Conservation (phyloP, 2,888 invertebrate species). For the Syrphus vitripennis region DNA sequence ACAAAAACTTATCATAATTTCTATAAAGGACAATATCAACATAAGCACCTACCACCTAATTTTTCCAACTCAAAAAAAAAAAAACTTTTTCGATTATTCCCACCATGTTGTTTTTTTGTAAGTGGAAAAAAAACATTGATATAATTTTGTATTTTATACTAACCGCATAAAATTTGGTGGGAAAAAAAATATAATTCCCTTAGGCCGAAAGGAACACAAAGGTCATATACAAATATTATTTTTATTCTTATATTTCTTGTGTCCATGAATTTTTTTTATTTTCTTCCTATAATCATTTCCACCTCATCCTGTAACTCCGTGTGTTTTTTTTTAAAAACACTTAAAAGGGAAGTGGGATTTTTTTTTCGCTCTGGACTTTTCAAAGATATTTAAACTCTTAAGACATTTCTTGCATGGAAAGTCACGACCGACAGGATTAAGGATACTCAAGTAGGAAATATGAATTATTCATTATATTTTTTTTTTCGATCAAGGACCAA, state of each 20-base stretch:
- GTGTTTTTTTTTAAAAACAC: conserved; percentile 2
- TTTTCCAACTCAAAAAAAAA: neutral
- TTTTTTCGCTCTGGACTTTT: conserved; percentile 24
- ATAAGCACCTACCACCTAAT: neutral
- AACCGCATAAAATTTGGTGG: conserved; percentile 1
- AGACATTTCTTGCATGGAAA: conserved; percentile 42
- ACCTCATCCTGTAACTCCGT: neutral
- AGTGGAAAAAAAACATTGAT: neutral
- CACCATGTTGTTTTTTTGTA: neutral
- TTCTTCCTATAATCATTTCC: neutral
- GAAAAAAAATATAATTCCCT: neutral
- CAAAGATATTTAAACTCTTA: conserved; percentile 39
- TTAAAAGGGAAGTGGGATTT: neutral
- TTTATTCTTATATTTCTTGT: conserved; percentile 1
- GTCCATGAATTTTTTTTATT: neutral
- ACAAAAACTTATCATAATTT: neutral
- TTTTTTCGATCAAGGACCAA: conserved; percentile 6
- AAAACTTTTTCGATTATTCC: conserved; percentile 24
- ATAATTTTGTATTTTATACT: conserved; percentile 9
- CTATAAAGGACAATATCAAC: neutral
- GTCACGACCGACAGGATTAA: conserved; percentile 12
- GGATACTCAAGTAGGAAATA: neutral
- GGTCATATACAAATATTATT: conserved; percentile 21
- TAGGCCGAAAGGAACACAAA: neutral
- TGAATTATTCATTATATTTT: conserved; percentile 22